These are phyloP conservation scores for Tachysurus fulvidraco DNA, from an alignment of 2,113 vertebrate genomes.

Conservation along the genomic window DNA sequence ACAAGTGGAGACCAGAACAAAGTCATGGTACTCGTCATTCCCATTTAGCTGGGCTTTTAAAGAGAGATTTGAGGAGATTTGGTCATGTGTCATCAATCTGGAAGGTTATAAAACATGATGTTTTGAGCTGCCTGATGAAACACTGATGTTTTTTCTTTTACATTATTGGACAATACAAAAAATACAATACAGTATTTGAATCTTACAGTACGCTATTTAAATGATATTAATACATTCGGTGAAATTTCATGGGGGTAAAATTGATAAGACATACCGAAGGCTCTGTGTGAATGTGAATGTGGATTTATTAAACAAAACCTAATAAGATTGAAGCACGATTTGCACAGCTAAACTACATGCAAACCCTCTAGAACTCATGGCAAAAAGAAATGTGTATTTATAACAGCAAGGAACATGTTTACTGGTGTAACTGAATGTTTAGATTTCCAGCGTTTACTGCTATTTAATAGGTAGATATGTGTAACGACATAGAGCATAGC, in stretches of 20 bases:
- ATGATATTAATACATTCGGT: background rate
- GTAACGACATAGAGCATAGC: no score
- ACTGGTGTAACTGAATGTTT: background rate
- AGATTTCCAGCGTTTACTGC: no score
- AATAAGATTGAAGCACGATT: background rate
- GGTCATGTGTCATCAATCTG: constrained; percentile 35
- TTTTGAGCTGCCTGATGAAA: background rate
- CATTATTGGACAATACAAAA: background rate
- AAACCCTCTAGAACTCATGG: background rate
- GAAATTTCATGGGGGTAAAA: background rate
- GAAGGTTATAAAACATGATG: constrained; percentile 32
- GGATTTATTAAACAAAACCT: background rate
- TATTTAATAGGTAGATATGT: no score
- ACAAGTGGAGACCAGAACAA: constrained; percentile 10
- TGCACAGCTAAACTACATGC: background rate
- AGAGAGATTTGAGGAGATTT: constrained; percentile 43
- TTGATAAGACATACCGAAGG: background rate
- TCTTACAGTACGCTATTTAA: background rate
- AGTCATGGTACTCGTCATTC: constrained; percentile 28
- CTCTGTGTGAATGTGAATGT: background rate
- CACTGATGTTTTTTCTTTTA: background rate
- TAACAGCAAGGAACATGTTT: background rate
- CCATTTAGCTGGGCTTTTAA: constrained; percentile 51
- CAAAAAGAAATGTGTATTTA: background rate
- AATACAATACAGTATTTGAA: background rate